These are phyloP conservation scores for Podiceps cristatus DNA, from an alignment of 2,113 vertebrate species.

Conservation along the genomic window DNA sequence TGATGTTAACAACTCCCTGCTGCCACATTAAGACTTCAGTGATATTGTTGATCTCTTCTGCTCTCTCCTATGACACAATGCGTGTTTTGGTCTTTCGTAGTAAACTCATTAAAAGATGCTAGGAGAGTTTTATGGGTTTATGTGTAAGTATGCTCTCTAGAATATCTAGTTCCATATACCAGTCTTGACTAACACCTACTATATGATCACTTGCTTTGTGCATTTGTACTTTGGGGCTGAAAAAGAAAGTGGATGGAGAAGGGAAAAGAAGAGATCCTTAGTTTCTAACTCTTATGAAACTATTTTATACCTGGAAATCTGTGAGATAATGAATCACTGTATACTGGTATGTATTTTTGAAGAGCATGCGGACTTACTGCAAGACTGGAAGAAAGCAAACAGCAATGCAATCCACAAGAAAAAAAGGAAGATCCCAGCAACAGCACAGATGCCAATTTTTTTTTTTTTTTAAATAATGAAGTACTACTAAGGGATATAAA, in stretches of 20 bases:
- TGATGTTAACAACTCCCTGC: neutral
- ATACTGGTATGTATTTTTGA: neutral
- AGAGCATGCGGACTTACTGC: neutral
- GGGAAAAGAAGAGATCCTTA: neutral
- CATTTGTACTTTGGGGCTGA: neutral
- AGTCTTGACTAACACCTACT: neutral
- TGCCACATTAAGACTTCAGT: neutral
- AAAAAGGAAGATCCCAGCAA: neutral
- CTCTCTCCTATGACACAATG: neutral
- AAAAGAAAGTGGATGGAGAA: neutral
- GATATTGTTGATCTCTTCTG: neutral
- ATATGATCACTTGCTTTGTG: neutral
- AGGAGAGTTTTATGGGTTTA: neutral
- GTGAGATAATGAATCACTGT: neutral
- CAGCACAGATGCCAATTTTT: neutral
- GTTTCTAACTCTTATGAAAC: neutral
- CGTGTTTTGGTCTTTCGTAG: neutral
- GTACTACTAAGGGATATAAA: neutral
- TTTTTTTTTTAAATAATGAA: neutral
- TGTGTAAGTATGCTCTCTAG: neutral
- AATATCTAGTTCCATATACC: neutral
- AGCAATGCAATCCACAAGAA: neutral
- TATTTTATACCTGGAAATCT: neutral
- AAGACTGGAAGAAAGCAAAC: slow-evolving; percentile 10
- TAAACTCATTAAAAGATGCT: neutral